A percentile compares a stretch with the other conserved stretches of the same genome.
These are phyloP conservation scores for Grus americana DNA, from an alignment of 2,113 vertebrate genomes.

Conservation along the genomic window DNA sequence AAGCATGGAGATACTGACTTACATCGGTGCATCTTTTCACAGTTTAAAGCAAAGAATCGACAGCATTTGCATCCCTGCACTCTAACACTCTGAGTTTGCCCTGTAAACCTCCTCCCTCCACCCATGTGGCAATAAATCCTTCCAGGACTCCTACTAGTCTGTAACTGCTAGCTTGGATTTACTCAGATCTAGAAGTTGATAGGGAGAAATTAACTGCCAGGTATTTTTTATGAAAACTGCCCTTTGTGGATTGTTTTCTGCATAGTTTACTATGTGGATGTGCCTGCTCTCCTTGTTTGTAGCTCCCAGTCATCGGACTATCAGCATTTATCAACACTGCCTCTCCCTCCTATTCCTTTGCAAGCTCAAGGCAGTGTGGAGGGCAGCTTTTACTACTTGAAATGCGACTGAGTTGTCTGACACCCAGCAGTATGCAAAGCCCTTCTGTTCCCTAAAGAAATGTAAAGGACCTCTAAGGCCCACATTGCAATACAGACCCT, in stretches of 20 bases:
- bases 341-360: background rate
- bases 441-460: background rate
- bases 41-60: background rate
- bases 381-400: background rate
- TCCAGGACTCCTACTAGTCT: background rate
- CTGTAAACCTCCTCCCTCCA: background rate
- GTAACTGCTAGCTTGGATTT: background rate
- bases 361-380: background rate
- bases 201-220: background rate
- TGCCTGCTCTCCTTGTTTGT: background rate
- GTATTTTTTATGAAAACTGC: background rate
- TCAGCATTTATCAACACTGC: background rate
- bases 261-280: background rate
- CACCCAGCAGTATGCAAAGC: background rate
- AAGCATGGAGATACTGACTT: background rate
- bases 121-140: background rate
- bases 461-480: background rate
- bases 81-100: background rate
- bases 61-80: background rate
- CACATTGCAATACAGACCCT: background rate
- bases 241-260: background rate
- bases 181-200: background rate
- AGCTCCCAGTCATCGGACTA: background rate
- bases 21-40: background rate
- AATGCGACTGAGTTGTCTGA: background rate